These are phyloP conservation scores for Drosophila rubida DNA, from an alignment of 2,888 invertebrate species.

Conservation along the genomic window DNA sequence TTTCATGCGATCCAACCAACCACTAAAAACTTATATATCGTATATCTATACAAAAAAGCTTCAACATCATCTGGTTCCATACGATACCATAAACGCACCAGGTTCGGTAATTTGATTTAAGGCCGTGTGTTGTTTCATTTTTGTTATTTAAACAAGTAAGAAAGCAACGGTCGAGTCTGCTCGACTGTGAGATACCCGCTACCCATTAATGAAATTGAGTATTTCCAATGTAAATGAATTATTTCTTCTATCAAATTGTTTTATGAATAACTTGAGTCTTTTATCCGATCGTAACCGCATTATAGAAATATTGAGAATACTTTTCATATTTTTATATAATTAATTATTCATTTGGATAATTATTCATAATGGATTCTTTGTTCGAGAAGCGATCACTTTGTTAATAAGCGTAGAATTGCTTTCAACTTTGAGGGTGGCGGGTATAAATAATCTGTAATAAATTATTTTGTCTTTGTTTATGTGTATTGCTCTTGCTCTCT, in stretches of 20 bases:
- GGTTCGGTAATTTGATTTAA: slow-evolving; percentile 71
- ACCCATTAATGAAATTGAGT: background rate
- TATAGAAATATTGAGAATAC: background rate
- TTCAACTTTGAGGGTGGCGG: background rate
- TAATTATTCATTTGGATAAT: too few relatives aligned
- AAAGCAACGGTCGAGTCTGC: background rate
- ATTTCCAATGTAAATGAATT: too few relatives aligned
- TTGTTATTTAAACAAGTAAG: slow-evolving; percentile 9
- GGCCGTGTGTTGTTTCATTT: slow-evolving; percentile 55
- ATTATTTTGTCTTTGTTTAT: slow-evolving; percentile 41
- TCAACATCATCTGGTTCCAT: slow-evolving; percentile 75
- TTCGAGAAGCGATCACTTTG: too few relatives aligned
- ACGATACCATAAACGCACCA: slow-evolving; percentile 62
- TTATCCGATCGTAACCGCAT: background rate
- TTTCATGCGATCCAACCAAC: slow-evolving; percentile 63
- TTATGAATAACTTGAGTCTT: background rate
- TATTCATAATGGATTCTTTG: too few relatives aligned
- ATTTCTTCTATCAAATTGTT: too few relatives aligned
- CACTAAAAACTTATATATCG: slow-evolving; percentile 31
- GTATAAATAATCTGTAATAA: slow-evolving; percentile 21
- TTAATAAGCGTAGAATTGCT: too few relatives aligned
- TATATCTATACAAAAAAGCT: slow-evolving; percentile 34
- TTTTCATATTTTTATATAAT: too few relatives aligned
- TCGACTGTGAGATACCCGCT: background rate
- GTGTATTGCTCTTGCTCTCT: slow-evolving; percentile 27